Evolutionary conservation across 64 coral and sea anemone species (phyloP), one percentile per base, ranked within the genome.

Genomic region (Porites lutea): DNA sequence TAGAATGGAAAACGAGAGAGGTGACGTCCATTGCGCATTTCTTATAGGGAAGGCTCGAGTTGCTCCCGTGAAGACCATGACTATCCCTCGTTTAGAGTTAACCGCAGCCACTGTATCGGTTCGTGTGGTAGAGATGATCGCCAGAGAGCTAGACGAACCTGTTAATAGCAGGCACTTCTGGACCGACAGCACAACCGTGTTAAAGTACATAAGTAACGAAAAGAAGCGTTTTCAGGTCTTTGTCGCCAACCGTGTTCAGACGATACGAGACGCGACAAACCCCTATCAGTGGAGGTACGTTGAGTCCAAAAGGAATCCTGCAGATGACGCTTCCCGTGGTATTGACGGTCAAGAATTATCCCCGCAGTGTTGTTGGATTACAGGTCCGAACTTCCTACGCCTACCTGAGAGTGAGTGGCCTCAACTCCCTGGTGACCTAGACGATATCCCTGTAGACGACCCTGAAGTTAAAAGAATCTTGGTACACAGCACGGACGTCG

Each of bases 11-110:
- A 89, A 76, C 23, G 3, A 89, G 21, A 45, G 13, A 23, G 87
- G 87, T 61, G 19, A 59, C 6, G 60, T 82, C 43, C 53, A 59
- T 60, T 82, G 78, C 6, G 71, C 65, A 23, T 88, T 88, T 37
- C 45, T 89, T 18, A 78, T 89, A 51, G 88, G 72, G 45, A 90
- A 90, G 18, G 49, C 75, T 54, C 47, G 77, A n/a, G 59, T 65
- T 23, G 37, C 88, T 58, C 63, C 75, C 47, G 48, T 90, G 14
- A 79, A 79, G 50, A 12, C 52, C 44, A 52, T 68, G 75, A 79
- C n/a, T 46, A 90, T 79, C 15, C 88, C 74, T 12, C 88, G 75
- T n/a, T 62, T 79, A 13, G 74, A 80, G 47, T n/a, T 90, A 18
- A 18, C 49, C 15, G 62, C 16, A 16, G 61, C 44, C 52, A 13